These are phyloP conservation scores for Nyctereutes procyonoides DNA, from an alignment of 2,113 vertebrate species.

Conservation along the genomic window DNA sequence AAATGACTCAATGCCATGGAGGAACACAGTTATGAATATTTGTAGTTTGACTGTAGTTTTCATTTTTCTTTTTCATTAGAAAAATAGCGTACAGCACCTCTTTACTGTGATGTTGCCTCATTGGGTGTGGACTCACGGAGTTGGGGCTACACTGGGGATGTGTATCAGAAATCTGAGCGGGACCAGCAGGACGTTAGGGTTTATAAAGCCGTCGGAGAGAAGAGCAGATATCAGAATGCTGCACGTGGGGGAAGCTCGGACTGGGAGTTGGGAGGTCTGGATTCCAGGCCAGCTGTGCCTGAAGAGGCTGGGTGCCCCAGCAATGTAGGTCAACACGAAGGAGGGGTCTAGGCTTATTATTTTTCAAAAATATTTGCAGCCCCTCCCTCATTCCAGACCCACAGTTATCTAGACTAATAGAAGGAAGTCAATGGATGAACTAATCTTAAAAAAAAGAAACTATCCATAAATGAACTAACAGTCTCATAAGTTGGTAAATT, in stretches of 20 bases:
- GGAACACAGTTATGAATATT: slow-evolving; percentile 3
- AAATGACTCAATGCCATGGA: neutral
- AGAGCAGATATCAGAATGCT: neutral
- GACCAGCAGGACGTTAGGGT: too few species aligned
- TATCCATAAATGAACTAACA: neutral
- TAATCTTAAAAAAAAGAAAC: neutral
- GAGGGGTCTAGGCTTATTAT: neutral
- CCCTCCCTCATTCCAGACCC: neutral
- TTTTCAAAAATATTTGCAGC: neutral
- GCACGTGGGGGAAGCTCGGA: neutral
- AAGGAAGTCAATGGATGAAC: neutral
- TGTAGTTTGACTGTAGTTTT: neutral
- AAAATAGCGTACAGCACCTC: neutral
- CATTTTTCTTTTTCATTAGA: neutral
- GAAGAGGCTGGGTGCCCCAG: neutral
- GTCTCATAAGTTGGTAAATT: neutral
- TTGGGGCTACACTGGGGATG: fast-evolving
- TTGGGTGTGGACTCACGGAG: too few species aligned
- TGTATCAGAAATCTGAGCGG: neutral
- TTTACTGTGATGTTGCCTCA: neutral
- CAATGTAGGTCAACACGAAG: neutral
- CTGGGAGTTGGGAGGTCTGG: neutral
- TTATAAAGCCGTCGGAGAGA: neutral
- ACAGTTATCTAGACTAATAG: neutral
- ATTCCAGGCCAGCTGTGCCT: neutral